Percentiles rank a stretch among this genome's conserved stretches.
Evolutionary conservation across 2,888 invertebrate species (phyloP).

Genomic region (Aspidiotus rigidus): DNA sequence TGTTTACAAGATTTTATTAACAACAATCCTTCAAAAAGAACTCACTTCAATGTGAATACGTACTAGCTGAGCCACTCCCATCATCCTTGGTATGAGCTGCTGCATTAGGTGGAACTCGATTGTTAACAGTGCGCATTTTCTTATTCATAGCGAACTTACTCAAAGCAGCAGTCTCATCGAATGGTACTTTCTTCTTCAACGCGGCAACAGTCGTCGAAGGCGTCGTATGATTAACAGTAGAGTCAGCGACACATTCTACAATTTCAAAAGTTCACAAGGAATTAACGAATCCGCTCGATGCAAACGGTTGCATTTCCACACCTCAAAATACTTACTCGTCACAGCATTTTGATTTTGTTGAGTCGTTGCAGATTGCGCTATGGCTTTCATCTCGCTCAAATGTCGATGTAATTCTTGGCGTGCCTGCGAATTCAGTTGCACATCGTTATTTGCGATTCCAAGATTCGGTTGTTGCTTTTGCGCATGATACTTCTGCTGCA

Average conservation of each 20-base stretch:
- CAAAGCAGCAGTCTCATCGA: conserved; percentile 20
- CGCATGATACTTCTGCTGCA: conserved; percentile 14
- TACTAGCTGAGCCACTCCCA: conserved; percentile 18
- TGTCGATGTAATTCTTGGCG: conserved; percentile 30
- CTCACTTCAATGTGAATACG: not conserved
- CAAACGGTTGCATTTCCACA: not conserved
- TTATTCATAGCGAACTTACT: conserved; percentile 19
- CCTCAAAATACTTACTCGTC: conserved; percentile 15
- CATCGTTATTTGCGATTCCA: not conserved
- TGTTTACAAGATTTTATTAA: conserved; percentile 6
- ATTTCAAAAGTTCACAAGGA: not conserved
- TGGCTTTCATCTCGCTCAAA: conserved; percentile 28
- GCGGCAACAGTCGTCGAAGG: conserved; percentile 21
- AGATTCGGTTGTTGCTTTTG: conserved; percentile 11
- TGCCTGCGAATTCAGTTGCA: conserved; percentile 23
- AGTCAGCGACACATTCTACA: conserved; percentile 23
- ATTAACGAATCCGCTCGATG: not conserved
- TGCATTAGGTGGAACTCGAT: conserved; percentile 23
- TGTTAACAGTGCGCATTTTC: conserved; percentile 24
- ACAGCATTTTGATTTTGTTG: conserved; percentile 27
- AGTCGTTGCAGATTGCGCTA: conserved; percentile 1
- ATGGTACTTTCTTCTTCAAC: conserved; percentile 20
- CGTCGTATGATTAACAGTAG: conserved; percentile 18
- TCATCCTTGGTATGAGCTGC: conserved; percentile 20
- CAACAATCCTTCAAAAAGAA: not conserved